Evolutionary conservation across 1,140 invertebrate species (phyloP), one percentile per base, ranked within the genome.

Genomic region (Cecropterus lyciades): DNA sequence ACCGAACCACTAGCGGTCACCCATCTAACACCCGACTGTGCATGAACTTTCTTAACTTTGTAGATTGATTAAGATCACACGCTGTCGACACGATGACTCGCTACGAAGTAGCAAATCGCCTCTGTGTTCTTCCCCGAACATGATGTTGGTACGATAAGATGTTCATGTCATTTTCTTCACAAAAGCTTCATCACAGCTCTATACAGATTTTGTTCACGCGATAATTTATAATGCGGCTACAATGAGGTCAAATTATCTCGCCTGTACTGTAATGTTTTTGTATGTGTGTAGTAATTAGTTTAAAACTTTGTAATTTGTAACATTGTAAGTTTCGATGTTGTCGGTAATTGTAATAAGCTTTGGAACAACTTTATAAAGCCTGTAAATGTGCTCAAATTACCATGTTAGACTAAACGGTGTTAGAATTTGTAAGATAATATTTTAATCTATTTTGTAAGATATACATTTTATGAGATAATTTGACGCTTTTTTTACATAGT

Each of bases 91-190:
- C 27, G 3, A 30, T 0, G 27, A 8, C 27, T 30, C 27, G 7
- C 27, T 30, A 30, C 27, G n/a, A 37, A 37, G 33, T 37, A 37
- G 33, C 33, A 37, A 37, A 37, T 37, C 33, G 33, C 33, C n/a
- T 1, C 1, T 37, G 33, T 37, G 10, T 37, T 37, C 1, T n/a
- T 37, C 33, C 33, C 33, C 10, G 11, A 37, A 60, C 57, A 60
- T 30, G 24, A 60, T 60, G 30, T 14, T 49, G 17, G 14, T n/a
- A 48, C 27, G 57, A 60, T 49, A 60, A 48, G 7, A 46, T 20
- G 45, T 49, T 48, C 45, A 60, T 60, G 45, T 60, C 57, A 60
- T 60, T 60, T 60, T 48, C 45, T 49, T 60, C 33, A 60, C 57
- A 60, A 60, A 60, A 49, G 57, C 45, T 60, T 49, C 45, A 49